Base-by-base conservation (phyloP, 2,797 vertebrate genomes). In the Mormyrus hasselquistii region DNA sequence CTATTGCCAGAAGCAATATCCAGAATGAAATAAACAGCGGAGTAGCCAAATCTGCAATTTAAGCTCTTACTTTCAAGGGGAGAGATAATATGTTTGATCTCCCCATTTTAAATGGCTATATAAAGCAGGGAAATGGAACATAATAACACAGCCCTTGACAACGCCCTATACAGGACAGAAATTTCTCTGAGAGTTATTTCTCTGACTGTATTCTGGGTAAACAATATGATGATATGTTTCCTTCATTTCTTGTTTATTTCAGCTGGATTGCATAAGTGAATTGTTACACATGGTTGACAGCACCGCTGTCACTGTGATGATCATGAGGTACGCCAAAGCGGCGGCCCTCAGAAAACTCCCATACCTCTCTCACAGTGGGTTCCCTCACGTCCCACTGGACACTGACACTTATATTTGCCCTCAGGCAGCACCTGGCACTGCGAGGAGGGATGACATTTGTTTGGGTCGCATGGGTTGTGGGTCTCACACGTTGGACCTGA, bases 351-450 rank as follows among this genome's bases (percentile, higher is more conserved):
- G 47, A 2, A 38, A 41, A 12, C 10, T n/a, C 4, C 25, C 49
- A 91, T 95, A 99, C 98, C 97, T 96, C 92, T 97, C 91, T 98
- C 96, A 87, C 99, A 99, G 94, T 97, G 95, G 5, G 93, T 92
- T 12, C 98, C 99, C 89, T 97, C 96, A 0, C 96, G 97, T 38
- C 98, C 98, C 96, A 96, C 95, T 90, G 98, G 98, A 38, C 99
- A 99, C 91, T 98, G 96, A 1, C 99, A 99, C 88, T 97, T 95
- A 92, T 96, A 96, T 0, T 97, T 96, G 10, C 97, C 96, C 88
- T 97, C 96, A 0, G 99, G 98, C 91, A 97, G 95, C 57, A 96
- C 95, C 89, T 94, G 96, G 94, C 99, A 99, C 87, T 96, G 96
- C 53, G 98, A 97, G 0, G 95, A 96, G 0, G 94, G 87, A 0